Evolutionary conservation across 1,140 invertebrate genomes (phyloP).

Genomic region (Euglossa dilemma): DNA sequence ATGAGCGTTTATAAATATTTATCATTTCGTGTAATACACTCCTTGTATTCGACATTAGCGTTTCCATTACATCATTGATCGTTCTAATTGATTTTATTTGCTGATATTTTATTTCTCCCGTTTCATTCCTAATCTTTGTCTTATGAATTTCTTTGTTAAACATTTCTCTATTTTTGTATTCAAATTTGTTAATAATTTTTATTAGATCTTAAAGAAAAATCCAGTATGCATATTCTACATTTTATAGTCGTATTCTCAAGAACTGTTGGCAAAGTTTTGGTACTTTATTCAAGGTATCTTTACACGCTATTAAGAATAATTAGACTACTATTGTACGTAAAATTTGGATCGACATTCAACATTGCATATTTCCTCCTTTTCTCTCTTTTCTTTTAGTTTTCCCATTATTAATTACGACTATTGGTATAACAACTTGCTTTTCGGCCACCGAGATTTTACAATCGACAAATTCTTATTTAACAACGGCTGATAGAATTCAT

Average conservation of each 20-base stretch:
- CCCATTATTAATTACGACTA: conserved; percentile 48
- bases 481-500: conserved; percentile 82
- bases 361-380: no score
- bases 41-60: neutral
- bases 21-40: no score
- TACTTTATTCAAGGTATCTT: neutral
- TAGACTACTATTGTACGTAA: neutral
- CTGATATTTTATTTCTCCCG: neutral
- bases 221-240: neutral
- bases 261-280: neutral
- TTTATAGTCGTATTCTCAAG: no score
- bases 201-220: neutral
- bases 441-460: conserved; percentile 55
- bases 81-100: neutral
- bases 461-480: conserved; percentile 83
- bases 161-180: neutral
- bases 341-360: neutral
- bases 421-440: conserved; percentile 32
- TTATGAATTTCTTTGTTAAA: neutral
- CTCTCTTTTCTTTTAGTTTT: conserved; percentile 57
- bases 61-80: neutral
- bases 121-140: neutral
- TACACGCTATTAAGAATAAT: no score
- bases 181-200: neutral
- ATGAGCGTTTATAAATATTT: neutral